Evolutionary conservation across 2,888 invertebrate genomes (phyloP).

Genomic region (Tenthredo amoena): DNA sequence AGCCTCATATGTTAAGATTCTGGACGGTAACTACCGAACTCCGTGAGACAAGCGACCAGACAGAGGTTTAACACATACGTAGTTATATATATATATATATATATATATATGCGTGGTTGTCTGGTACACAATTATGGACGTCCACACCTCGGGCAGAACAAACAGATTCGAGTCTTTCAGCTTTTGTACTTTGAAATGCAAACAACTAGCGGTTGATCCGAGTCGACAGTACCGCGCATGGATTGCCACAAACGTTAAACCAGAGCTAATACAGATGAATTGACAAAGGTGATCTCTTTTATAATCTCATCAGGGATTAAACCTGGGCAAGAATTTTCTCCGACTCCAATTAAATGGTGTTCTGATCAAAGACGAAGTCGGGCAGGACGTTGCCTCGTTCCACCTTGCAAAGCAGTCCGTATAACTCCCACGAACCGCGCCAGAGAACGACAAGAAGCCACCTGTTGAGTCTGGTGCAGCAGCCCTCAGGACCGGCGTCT

Average conservation of each 20-base stretch:
- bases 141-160: slow-evolving; percentile 36
- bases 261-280: neutral
- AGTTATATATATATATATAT: neutral
- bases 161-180: slow-evolving; percentile 15
- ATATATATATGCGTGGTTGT: neutral
- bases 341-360: neutral
- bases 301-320: slow-evolving; percentile 5
- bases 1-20: slow-evolving; percentile 18
- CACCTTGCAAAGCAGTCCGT: neutral
- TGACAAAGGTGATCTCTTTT: neutral
- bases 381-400: neutral
- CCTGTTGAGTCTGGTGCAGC: slow-evolving; percentile 39
- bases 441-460: slow-evolving; percentile 12
- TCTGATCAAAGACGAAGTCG: slow-evolving; percentile 9
- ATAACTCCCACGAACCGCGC: slow-evolving; percentile 4
- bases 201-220: neutral
- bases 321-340: neutral
- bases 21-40: slow-evolving; percentile 15
- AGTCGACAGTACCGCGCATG: slow-evolving; percentile 16
- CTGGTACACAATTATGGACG: slow-evolving; percentile 22
- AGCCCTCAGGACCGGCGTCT: slow-evolving; percentile 27
- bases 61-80: slow-evolving; percentile 1
- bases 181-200: slow-evolving; percentile 14
- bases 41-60: neutral
- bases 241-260: neutral